Base-by-base conservation (phyloP, 2,113 vertebrate genomes). In the Lepus americanus region DNA sequence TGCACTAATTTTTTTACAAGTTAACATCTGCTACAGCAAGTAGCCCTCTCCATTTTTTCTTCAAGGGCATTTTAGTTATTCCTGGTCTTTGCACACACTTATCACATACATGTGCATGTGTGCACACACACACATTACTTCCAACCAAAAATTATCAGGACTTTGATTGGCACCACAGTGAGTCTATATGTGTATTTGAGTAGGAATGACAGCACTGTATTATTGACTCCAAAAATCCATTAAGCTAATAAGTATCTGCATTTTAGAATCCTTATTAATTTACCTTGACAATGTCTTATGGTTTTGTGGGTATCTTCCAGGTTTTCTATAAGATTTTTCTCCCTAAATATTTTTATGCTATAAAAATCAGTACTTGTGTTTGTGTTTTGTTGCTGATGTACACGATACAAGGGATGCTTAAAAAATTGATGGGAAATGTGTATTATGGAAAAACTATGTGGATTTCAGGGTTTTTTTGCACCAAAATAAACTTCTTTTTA, bases 201-300 rank as follows among this genome's bases (percentile, higher is more conserved):
- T 27, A 88, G 66, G 89, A 69, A 84, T 55, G 16, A 53, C 22
- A 49, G 85, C 14, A 94, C 87, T 14, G 39, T 79, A 63, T 85
- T 66, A 39, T 59, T 22, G 53, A 77, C 22, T 69, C 16, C 93
- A 66, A 53, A 0, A 55, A 36, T 49, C 64, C 39, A 23, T 82
- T 89, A 72, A 66, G 49, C 3, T n/a, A 67, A 92, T 66, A 29
- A 83, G 5, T 63, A n/a, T 67, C 27, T 83, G 19, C 25, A 83
- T 85, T 91, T 94, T 59, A n/a, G 23, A 69, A 17, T 69, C 16
- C 31, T 81, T 61, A 79, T 64, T 79, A 51, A 85, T 93, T 94
- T 97, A 33, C 83, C 29, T 87, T 69, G n/a, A 25, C 66, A 69
- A 70, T 61, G 29, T 92, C 81, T 89, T 90, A 31, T 61, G 9